phyloP scores from a whole-genome alignment of 2,113 vertebrate genomes.

The Ranitomeya variabilis region DNA sequence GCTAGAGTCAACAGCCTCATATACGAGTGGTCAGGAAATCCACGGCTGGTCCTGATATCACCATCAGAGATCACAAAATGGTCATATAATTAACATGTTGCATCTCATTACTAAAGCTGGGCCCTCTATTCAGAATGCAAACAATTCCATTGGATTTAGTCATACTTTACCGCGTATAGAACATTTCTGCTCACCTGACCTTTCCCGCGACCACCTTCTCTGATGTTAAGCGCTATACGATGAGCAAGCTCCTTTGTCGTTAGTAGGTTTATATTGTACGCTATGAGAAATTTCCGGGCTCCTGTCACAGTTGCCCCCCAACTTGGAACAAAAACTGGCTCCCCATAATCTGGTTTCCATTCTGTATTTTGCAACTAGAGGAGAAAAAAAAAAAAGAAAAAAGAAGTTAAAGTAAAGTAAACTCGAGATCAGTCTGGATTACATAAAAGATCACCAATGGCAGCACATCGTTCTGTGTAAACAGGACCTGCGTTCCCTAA shows the following conservation, averaged over 20 bases:
- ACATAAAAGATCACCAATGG: no score
- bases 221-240: constrained; percentile 87
- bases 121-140: no score
- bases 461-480: no score
- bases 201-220: constrained; percentile 85
- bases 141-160: background rate
- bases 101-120: no score
- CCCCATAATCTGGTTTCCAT: constrained; percentile 90
- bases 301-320: constrained; percentile 94
- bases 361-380: constrained; percentile 77
- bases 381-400: background rate
- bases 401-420: background rate
- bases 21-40: no score
- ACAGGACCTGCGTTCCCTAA: no score
- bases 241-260: constrained; percentile 94
- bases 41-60: no score
- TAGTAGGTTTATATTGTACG: constrained; percentile 91
- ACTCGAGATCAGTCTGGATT: background rate
- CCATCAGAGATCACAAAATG: no score
- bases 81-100: no score
- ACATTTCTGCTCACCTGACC: constrained; percentile 73
- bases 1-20: no score
- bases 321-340: constrained; percentile 78
- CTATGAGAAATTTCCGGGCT: constrained; percentile 88
- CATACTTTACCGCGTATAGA: background rate